Conservation (phyloP, 2,888 invertebrate genomes). For the Watsonalla binaria region DNA sequence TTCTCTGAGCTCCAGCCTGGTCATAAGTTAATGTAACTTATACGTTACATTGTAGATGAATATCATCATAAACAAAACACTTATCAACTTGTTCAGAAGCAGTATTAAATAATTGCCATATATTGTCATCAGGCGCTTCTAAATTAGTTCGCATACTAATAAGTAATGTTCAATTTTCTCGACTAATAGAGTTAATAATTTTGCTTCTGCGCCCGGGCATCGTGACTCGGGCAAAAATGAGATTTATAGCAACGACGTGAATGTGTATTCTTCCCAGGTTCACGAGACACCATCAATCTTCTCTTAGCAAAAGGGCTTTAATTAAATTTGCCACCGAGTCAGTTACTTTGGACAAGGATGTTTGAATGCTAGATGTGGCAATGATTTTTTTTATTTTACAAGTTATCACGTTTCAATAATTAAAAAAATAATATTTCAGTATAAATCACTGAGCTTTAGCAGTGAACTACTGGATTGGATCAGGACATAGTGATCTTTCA, state of each 20-base stretch:
- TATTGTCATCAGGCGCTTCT: conserved; percentile 7
- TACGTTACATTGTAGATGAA: not conserved
- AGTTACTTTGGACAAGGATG: conserved; percentile 17
- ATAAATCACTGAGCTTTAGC: too few species aligned
- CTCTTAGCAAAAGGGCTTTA: conserved; percentile 35
- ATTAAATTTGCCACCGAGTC: conserved; percentile 47
- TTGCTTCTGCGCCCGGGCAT: conserved; percentile 7
- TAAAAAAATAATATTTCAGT: too few species aligned
- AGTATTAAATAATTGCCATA: conserved; percentile 4
- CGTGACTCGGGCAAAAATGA: conserved; percentile 22
- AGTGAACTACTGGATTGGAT: too few species aligned
- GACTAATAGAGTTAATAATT: conserved; percentile 7
- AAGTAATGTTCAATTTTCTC: not conserved
- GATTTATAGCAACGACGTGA: conserved; percentile 33
- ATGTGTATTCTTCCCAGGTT: conserved; percentile 24
- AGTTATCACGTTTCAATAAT: too few species aligned
- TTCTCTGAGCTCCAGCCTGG: too few species aligned
- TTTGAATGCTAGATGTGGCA: conserved; percentile 9
- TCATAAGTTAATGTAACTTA: too few species aligned
- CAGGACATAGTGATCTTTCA: too few species aligned
- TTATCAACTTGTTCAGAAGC: not conserved
- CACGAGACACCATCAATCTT: conserved; percentile 37
- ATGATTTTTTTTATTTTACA: not conserved
- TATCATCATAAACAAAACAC: not conserved
- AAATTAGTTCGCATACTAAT: not conserved